phyloP scores from a whole-genome alignment of 2,888 invertebrate genomes.

The Xestobium rufovillosum region DNA sequence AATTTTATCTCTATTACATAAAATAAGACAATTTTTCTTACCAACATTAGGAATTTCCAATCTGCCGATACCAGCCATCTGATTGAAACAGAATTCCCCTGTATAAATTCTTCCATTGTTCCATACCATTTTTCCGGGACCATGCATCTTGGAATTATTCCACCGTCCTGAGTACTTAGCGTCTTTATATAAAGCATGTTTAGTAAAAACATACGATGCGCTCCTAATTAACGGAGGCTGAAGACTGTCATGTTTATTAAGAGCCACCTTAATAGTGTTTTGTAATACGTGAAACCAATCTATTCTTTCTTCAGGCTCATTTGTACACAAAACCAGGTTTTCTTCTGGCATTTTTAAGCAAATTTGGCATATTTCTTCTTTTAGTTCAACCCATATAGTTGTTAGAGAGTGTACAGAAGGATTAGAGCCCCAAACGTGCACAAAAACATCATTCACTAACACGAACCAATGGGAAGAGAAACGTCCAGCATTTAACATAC shows the following conservation, averaged over 20 bases:
- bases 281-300: slow-evolving; percentile 76
- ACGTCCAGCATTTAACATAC: slow-evolving; percentile 60
- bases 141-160: slow-evolving; percentile 77
- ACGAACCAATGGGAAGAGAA: slow-evolving; percentile 76
- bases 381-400: slow-evolving; percentile 73
- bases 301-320: slow-evolving; percentile 61
- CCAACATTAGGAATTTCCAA: slow-evolving; percentile 58
- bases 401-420: slow-evolving; percentile 60
- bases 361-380: slow-evolving; percentile 58
- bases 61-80: slow-evolving; percentile 64
- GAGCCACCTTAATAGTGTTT: slow-evolving; percentile 58
- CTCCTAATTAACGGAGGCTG: slow-evolving; percentile 65
- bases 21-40: no score
- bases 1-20: no score
- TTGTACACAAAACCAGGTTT: slow-evolving; percentile 57
- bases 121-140: slow-evolving; percentile 75
- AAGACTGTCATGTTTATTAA: slow-evolving; percentile 55
- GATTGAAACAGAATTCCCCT: slow-evolving; percentile 72
- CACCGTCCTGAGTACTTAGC: slow-evolving; percentile 76
- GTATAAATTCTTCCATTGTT: slow-evolving; percentile 69
- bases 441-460: slow-evolving; percentile 72
- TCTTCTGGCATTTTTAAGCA: slow-evolving; percentile 75
- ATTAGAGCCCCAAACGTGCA: slow-evolving; percentile 64
- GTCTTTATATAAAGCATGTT: slow-evolving; percentile 63
- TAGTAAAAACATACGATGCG: slow-evolving; percentile 65